Percentiles rank a stretch among this genome's conserved stretches.
Conservation (phyloP, 2,113 vertebrate genomes). For the Takifugu flavidus region DNA sequence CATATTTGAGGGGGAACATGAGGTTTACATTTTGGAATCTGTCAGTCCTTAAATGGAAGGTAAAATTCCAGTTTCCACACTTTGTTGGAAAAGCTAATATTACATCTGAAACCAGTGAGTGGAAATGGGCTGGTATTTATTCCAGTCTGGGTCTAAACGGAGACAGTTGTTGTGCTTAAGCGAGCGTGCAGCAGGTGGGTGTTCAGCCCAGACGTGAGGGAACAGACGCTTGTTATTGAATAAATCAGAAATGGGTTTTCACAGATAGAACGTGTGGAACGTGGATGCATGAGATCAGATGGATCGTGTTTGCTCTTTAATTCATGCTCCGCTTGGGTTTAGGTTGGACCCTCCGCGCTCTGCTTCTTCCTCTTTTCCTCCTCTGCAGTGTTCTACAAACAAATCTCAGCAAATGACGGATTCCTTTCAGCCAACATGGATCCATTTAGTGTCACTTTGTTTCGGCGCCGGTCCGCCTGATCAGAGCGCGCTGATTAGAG, state of each 20-base stretch:
- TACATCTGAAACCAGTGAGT: no score
- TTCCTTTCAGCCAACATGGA: slow-evolving; percentile 23
- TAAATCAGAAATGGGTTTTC: slow-evolving; percentile 31
- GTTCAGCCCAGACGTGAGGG: no score
- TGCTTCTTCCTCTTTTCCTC: slow-evolving; percentile 16
- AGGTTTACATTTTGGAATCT: no score
- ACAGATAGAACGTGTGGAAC: background rate
- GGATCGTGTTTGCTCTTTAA: background rate
- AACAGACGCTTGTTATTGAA: background rate
- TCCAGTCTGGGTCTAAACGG: no score
- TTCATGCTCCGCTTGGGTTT: slow-evolving; percentile 13
- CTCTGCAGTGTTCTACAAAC: slow-evolving; percentile 12
- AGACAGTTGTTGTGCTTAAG: no score
- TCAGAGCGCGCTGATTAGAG: slow-evolving; percentile 19
- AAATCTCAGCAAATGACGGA: slow-evolving; percentile 32
- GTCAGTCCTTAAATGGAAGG: no score
- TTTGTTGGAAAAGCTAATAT: no score
- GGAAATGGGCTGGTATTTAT: no score
- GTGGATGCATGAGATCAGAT: no score
- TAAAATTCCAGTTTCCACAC: no score
- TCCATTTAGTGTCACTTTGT: slow-evolving; percentile 25
- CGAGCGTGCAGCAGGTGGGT: no score
- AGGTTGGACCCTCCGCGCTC: background rate
- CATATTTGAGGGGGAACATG: no score
- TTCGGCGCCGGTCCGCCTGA: slow-evolving; percentile 7